A percentile compares a stretch with the other conserved stretches of the same genome.
Evolutionary conservation across 2,888 invertebrate species (phyloP).

Genomic region (Labia minor): DNA sequence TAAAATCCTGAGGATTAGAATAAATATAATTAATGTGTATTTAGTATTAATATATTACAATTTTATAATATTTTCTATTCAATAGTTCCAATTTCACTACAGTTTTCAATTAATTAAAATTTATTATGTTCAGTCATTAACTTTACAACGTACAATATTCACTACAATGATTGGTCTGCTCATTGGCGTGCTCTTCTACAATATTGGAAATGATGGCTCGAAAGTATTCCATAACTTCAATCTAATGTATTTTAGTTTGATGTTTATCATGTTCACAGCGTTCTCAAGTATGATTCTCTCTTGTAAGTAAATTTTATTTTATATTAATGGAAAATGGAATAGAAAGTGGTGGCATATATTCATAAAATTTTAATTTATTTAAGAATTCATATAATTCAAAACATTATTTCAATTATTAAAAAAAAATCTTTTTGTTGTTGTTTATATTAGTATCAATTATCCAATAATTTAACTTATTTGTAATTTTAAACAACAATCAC

Average conservation of each 20-base stretch:
- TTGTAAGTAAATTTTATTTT: conserved; percentile 54
- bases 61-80: conserved; percentile 21
- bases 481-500: no score
- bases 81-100: background rate
- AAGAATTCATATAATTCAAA: no score
- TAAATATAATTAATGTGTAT: background rate
- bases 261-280: conserved; percentile 91
- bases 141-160: conserved; percentile 63
- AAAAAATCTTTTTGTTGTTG: no score
- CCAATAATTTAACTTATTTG: no score
- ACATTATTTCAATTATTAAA: no score
- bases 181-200: conserved; percentile 71
- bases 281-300: conserved; percentile 81
- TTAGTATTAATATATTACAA: background rate
- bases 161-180: conserved; percentile 70
- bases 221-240: conserved; percentile 77
- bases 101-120: background rate
- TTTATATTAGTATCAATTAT: no score
- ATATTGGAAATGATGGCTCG: conserved; percentile 76
- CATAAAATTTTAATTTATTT: no score
- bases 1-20: conserved; percentile 2
- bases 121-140: conserved; percentile 49
- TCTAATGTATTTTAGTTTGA: conserved; percentile 78
- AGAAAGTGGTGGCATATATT: no score
- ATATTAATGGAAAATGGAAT: no score